Evolutionary conservation across 2,888 invertebrate species (phyloP), one percentile per base, ranked within the genome.

Genomic region (Heliconius sara): DNA sequence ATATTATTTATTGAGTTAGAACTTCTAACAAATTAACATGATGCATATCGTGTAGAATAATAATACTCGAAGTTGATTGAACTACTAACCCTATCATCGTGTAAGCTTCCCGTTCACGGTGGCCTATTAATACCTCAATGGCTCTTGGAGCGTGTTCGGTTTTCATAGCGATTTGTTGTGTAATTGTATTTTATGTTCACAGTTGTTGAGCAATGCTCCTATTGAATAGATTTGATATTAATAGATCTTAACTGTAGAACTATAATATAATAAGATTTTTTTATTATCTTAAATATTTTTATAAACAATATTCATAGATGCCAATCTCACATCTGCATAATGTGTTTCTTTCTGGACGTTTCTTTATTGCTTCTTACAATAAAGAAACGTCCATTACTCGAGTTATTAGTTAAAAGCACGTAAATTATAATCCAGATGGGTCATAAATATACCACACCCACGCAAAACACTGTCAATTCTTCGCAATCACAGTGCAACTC

Each of bases 101-200:
- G 83, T 80, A 83, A 87, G 84, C 86, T 86, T 87, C 86, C 85
- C 85, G 86, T 84, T 80, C 80, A 78, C 84, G 82, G 79, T 84
- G 84, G 82, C 84, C 88, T 88, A 89, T 90, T 88, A 88, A 90
- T 88, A 89, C 87, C 85, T 86, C 84, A 85, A 89, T 87, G 88
- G 88, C 86, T 87, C 83, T 85, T 84, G 81, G 83, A 83, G 84
- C 83, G 84, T 84, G 84, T 85, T 85, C 84, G 83, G 87, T 87
- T 89, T 89, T 89, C 86, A 88, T 87, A 91, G 88, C 88, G 84
- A 86, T 87, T 85, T 83, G 80, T 91, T 89, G 88, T 88, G 89
- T 89, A 91, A 92, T 88, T 84, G 85, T 86, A 87, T 87, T 90
- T 88, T 88, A 90, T 87, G 88, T 86, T 88, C 84, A 81, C 85